Evolutionary conservation across 2,888 invertebrate species (phyloP).

Genomic region (Sylvicola cinctus): DNA sequence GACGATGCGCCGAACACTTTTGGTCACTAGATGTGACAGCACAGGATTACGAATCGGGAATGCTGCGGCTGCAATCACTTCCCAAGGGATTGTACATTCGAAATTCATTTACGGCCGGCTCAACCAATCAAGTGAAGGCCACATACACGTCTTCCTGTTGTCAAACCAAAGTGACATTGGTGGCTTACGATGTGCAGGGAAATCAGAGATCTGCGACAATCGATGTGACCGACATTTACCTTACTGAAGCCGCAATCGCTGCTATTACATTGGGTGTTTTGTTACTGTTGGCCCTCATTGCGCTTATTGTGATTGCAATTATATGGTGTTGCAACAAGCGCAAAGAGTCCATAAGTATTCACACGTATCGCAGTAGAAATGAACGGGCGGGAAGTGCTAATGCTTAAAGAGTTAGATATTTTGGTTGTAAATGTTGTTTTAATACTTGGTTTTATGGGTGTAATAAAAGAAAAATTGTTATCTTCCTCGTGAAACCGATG

Average conservation of each 20-base stretch:
- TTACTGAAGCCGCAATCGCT: conserved; percentile 33
- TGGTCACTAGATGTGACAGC: conserved; percentile 52
- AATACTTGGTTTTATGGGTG: too few relatives aligned
- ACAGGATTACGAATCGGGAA: conserved; percentile 42
- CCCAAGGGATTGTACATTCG: conserved; percentile 40
- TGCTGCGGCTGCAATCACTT: conserved; percentile 34
- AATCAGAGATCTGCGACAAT: conserved; percentile 40
- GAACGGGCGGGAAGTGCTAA: conserved; percentile 14
- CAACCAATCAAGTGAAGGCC: conserved; percentile 39
- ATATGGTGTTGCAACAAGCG: conserved; percentile 37
- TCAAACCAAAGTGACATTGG: conserved; percentile 40
- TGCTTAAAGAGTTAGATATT: too few relatives aligned
- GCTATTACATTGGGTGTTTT: conserved; percentile 49
- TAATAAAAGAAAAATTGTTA: too few relatives aligned
- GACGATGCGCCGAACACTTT: conserved; percentile 37
- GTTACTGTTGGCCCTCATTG: conserved; percentile 37
- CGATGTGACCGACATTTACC: conserved; percentile 31
- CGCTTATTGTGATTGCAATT: conserved; percentile 32
- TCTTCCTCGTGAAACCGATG: too few relatives aligned
- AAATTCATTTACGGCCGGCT: conserved; percentile 43
- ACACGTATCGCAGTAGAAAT: conserved; percentile 28
- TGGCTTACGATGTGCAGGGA: conserved; percentile 44
- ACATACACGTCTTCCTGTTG: conserved; percentile 55
- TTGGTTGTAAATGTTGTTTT: too few relatives aligned
- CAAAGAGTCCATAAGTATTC: conserved; percentile 35